Base-by-base conservation (phyloP, 1,140 invertebrate species). In the Aphaenogaster floridana region DNA sequence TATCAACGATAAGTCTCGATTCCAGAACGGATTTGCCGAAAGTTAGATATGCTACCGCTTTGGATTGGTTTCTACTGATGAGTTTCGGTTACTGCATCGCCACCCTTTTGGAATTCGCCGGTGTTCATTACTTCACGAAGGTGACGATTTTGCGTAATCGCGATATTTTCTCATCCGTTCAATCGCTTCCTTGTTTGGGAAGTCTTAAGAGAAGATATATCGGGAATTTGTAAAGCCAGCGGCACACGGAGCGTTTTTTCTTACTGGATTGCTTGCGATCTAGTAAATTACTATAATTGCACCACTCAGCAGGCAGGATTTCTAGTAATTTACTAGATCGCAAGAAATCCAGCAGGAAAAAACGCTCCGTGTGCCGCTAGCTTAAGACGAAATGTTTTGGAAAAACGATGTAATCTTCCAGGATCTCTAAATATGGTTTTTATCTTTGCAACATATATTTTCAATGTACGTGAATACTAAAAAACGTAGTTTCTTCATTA, bases 121-220 rank as follows among this genome's bases (percentile, higher is more conserved):
- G 98, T 0, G 99, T 99, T 0, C 98, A 99, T 95, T 99, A 99
- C 94, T 99, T 99, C 92, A 99, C 98, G 0, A 99, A 99, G 96
- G 97, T 97, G 94, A 91, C 21, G 28, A 72, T 57, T 48, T 71
- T n/a, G 15, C 34, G 6, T 66, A 68, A 68, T 77, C 17, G 17
- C 59, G n/a, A 63, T 28, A 42, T 76, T 48, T 68, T 42, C 36
- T 50, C 48, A 28, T 34, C 6, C 0, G n/a, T 42, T 45, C 6
- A n/a, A 36, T 28, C 8, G 13, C 3, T 42, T 76, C 39, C n/a
- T 45, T 28, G 4, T 45, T 36, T 13, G 15, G 11, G 13, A 2
- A 36, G 6, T 57, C 57, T 61, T 61, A 61, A 13, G n/a, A 45
- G 5, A 74, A 74, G 7, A 74, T 54, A 54, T 15, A 8, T 54